Base-by-base conservation (phyloP, 2,113 vertebrate species). In the Excalfactoria chinensis region DNA sequence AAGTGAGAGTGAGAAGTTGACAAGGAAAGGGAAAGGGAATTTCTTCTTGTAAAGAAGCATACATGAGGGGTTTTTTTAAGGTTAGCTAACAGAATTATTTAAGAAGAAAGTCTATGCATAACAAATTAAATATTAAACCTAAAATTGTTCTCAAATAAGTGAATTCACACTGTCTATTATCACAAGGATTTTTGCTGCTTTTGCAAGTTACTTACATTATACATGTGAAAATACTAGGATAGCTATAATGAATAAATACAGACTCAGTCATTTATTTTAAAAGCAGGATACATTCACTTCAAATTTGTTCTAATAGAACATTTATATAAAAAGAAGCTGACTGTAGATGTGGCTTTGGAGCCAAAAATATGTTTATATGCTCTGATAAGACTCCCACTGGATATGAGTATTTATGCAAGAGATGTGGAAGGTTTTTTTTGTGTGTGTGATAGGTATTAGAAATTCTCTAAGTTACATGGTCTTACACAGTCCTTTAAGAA, bases 311-410 rank as follows among this genome's bases (percentile, higher is more conserved):
- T 90, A 80, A 86, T 66, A 62, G 76, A 96, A 77, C 58, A 84
- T 86, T 91, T 96, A 16, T 85, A 89, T 96, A 93, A 81, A 94
- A 92, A 86, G 69, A 96, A 95, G 86, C 97, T 69, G 56, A 73
- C 91, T 86, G 23, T 68, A 91, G 44, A 49, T 86, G 34, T 84
- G 43, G 32, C 11, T 71, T 78, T 90, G 84, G 73, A 83, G 66
- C n/a, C 41, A 48, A 76, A 69, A 55, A 58, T 12, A n/a, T 58
- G 18, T 20, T 32, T 58, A 11, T n/a, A 8, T 58, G 55, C 26
- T 58, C 18, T 13, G 55, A 58, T 9, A 81, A 44, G 18, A 41
- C 26, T 94, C 20, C 46, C 28, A 23, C 28, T 55, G 55, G 59
- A 85, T 93, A 83, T 32, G 3, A 32, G 12, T 12, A 41, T 41